Percentiles rank a stretch among this genome's conserved stretches.
phyloP scores from a whole-genome alignment of 2,113 vertebrate species.

The Pogonocichla stellata region DNA sequence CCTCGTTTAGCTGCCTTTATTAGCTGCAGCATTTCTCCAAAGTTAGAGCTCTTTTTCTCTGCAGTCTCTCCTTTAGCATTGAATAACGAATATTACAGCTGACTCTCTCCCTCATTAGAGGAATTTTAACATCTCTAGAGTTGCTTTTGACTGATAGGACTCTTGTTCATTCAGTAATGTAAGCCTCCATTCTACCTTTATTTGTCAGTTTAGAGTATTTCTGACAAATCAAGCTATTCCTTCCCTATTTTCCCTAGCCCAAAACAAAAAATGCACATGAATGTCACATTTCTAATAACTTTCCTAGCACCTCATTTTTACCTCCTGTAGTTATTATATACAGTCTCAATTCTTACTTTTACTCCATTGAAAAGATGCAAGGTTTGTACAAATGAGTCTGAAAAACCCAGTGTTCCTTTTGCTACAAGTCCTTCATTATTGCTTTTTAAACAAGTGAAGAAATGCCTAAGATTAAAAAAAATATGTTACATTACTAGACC shows the following conservation, averaged over 20 bases:
- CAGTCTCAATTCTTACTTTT: not conserved
- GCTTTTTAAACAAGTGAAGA: not conserved
- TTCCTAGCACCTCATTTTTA: not conserved
- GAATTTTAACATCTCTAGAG: not conserved
- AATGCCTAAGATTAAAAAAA: not conserved
- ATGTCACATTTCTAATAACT: not conserved
- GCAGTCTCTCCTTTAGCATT: not conserved
- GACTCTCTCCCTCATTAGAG: not conserved
- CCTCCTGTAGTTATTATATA: not conserved
- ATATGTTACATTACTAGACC: not conserved
- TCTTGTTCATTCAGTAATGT: not conserved
- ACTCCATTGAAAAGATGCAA: not conserved
- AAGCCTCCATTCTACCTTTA: not conserved
- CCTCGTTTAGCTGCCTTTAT: not conserved
- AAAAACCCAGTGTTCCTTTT: not conserved
- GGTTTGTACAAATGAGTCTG: not conserved
- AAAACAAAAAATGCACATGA: not conserved
- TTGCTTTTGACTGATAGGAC: not conserved
- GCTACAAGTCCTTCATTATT: not conserved
- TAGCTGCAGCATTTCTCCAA: not conserved
- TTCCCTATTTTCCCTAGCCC: not conserved
- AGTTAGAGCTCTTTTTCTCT: not conserved
- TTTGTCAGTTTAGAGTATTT: not conserved
- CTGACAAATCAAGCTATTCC: not conserved
- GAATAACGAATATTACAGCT: not conserved